These are phyloP conservation scores for Glyptemys insculpta DNA, from an alignment of 2,797 vertebrate genomes.

Conservation along the genomic window DNA sequence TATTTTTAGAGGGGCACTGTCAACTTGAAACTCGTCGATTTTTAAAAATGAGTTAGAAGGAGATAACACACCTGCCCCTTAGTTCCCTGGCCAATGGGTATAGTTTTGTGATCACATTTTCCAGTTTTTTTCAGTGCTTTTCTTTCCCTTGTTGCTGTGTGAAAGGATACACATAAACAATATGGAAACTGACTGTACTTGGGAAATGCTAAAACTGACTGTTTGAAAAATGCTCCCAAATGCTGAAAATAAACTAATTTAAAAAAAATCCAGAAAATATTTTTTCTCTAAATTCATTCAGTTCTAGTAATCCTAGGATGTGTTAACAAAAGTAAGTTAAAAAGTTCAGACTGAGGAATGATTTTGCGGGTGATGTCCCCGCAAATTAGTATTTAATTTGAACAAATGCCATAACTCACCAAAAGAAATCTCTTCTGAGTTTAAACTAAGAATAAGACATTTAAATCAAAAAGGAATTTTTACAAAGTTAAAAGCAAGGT, in stretches of 20 bases:
- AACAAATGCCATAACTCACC: background rate
- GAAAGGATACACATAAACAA: background rate
- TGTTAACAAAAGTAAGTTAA: conserved; percentile 12
- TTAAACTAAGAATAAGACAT: background rate
- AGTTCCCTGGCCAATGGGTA: background rate
- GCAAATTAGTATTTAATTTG: background rate
- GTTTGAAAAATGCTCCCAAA: conserved; percentile 7
- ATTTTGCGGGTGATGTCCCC: background rate
- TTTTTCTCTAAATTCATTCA: conserved; percentile 26
- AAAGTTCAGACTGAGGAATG: background rate
- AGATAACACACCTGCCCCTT: background rate
- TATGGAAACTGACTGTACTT: background rate
- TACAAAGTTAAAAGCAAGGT: background rate
- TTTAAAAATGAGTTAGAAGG: conserved; percentile 32
- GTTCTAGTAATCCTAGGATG: background rate
- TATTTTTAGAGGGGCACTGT: conserved; percentile 35
- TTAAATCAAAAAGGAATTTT: background rate
- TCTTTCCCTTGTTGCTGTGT: background rate
- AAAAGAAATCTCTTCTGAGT: background rate
- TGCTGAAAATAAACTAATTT: conserved; percentile 35
- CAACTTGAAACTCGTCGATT: background rate
- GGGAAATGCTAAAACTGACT: conserved; percentile 20
- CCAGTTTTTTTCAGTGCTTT: background rate
- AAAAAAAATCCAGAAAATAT: background rate
- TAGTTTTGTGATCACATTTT: conserved; percentile 13